These are phyloP conservation scores for Cacoxenus indagator DNA, from an alignment of 2,888 invertebrate genomes.

Conservation along the genomic window DNA sequence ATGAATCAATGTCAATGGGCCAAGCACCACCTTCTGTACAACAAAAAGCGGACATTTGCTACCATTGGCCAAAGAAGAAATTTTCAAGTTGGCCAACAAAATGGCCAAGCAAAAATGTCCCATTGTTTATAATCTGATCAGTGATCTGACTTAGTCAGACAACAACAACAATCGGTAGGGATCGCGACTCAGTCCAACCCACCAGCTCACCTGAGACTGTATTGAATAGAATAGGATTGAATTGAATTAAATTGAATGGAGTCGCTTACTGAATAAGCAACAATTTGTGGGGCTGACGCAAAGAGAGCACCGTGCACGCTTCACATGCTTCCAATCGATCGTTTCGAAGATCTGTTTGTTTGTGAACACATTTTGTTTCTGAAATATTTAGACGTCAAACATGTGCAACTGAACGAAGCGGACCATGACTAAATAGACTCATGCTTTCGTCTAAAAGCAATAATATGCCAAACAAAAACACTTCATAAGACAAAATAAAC, in stretches of 20 bases:
- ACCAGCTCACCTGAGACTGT: too few species aligned
- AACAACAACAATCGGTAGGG: not conserved
- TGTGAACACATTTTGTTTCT: conserved; percentile 10
- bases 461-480: conserved; percentile 61
- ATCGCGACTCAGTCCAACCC: too few species aligned
- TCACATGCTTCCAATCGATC: conserved; percentile 51
- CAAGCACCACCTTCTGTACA: conserved; percentile 17
- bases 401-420: not conserved
- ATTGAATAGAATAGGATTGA: too few species aligned
- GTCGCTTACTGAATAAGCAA: too few species aligned
- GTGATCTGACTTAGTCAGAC: not conserved
- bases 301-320: too few species aligned
- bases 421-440: conserved; percentile 46
- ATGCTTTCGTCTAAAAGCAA: conserved; percentile 47
- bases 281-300: too few species aligned
- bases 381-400: conserved; percentile 4
- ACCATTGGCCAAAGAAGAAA: conserved; percentile 6
- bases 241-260: too few species aligned
- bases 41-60: not conserved
- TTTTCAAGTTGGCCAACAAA: not conserved
- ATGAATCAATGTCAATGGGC: conserved; percentile 58
- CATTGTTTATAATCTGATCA: too few species aligned
- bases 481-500: conserved; percentile 63
- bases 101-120: not conserved
- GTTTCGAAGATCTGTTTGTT: conserved; percentile 27